phyloP scores from a whole-genome alignment of 2,113 vertebrate genomes.

The Perca schrenkii region DNA sequence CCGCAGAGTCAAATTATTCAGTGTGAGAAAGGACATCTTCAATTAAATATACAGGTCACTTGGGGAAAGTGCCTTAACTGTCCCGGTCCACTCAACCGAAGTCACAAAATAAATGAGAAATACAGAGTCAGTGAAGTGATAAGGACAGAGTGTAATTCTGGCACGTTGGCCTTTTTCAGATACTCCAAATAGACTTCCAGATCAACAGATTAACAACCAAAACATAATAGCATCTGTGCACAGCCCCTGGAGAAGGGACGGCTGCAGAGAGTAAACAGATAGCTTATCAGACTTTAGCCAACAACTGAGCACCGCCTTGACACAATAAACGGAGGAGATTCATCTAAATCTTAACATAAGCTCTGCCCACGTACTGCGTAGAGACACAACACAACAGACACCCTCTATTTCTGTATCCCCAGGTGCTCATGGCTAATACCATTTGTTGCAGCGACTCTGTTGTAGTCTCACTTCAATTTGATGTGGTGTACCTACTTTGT shows the following conservation, averaged over 20 bases:
- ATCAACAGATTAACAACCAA: slow-evolving; percentile 50
- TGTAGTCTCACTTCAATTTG: slow-evolving; percentile 21
- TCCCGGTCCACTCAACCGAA: background rate
- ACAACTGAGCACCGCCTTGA: slow-evolving; percentile 59
- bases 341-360: slow-evolving; percentile 80
- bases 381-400: slow-evolving; percentile 55
- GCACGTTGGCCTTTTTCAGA: slow-evolving; percentile 7
- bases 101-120: slow-evolving; percentile 25
- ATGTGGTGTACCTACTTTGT: slow-evolving; percentile 2
- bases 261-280: slow-evolving; percentile 67
- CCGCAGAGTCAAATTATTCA: background rate
- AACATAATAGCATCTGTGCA: slow-evolving; percentile 44
- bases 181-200: slow-evolving; percentile 3
- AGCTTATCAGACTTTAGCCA: slow-evolving; percentile 81
- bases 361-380: slow-evolving; percentile 68
- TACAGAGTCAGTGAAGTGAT: slow-evolving; percentile 14
- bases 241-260: slow-evolving; percentile 38
- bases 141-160: slow-evolving; percentile 20
- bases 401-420: slow-evolving; percentile 49
- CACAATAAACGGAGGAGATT: slow-evolving; percentile 78
- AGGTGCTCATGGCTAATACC: slow-evolving; percentile 30
- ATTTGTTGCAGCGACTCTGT: slow-evolving; percentile 24
- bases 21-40: slow-evolving; percentile 9
- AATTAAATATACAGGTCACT: slow-evolving; percentile 6
- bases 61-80: background rate